Evolutionary conservation across 2,888 invertebrate genomes (phyloP).

Genomic region (Oasisia sp.): DNA sequence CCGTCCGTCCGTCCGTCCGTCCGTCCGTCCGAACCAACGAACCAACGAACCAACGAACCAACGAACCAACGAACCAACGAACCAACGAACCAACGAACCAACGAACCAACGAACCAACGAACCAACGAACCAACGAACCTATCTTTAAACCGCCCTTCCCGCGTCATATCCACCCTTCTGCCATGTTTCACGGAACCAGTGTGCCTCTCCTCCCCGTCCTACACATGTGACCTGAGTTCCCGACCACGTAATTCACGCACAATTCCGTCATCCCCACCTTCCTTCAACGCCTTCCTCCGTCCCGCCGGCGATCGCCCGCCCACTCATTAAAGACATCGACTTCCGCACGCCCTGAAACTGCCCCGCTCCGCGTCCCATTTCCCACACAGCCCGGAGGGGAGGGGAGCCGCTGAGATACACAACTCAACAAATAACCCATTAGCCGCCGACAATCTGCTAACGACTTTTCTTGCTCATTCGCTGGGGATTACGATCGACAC

Average conservation of each 20-base stretch:
- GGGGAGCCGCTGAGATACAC: not conserved
- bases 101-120: too few relatives aligned
- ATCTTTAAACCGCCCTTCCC: not conserved
- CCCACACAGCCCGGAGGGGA: not conserved
- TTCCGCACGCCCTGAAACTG: not conserved
- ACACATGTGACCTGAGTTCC: not conserved
- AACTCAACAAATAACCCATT: not conserved
- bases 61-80: too few relatives aligned
- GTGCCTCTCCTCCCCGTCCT: not conserved
- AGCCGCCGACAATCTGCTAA: not conserved
- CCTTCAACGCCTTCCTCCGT: not conserved
- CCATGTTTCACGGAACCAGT: not conserved
- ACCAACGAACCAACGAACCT: too few relatives aligned
- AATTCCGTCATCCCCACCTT: not conserved
- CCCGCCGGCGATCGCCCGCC: not conserved
- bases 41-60: too few relatives aligned
- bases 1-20: too few relatives aligned
- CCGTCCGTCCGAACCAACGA: too few relatives aligned
- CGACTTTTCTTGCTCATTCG: not conserved
- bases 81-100: too few relatives aligned
- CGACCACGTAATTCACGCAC: not conserved
- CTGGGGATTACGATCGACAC: not conserved
- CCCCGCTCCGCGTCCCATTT: not conserved
- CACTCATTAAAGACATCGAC: not conserved
- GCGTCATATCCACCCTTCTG: not conserved